phyloP scores from a whole-genome alignment of 1,140 invertebrate genomes.

The Zophobas morio region DNA sequence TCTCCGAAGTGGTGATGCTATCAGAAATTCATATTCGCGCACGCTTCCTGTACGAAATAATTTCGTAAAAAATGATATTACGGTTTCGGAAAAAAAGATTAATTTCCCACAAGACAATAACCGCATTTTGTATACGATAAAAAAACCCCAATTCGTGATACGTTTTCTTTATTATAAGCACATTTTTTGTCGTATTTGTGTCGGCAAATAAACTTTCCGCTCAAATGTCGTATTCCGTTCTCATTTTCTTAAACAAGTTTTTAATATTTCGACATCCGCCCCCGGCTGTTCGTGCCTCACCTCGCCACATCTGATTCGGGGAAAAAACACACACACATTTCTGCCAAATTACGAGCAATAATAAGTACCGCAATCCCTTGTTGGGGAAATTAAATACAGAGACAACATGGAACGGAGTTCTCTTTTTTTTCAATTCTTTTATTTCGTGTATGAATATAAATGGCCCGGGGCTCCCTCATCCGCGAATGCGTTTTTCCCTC shows the following conservation, averaged over 20 bases:
- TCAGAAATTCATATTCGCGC: neutral
- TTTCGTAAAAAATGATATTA: too few relatives aligned
- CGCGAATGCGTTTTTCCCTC: conserved; percentile 4
- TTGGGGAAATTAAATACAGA: conserved; percentile 13
- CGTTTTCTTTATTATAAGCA: too few relatives aligned
- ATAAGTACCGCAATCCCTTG: conserved; percentile 4
- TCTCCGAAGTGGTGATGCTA: neutral
- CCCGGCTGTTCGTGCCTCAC: neutral
- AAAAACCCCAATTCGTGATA: too few relatives aligned
- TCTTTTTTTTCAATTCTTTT: conserved; percentile 5
- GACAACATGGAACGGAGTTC: neutral
- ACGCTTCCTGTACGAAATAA: too few relatives aligned
- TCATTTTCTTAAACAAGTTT: too few relatives aligned
- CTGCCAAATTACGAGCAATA: neutral
- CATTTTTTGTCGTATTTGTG: too few relatives aligned
- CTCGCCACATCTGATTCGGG: neutral
- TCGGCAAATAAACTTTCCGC: too few relatives aligned
- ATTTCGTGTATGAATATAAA: conserved; percentile 8
- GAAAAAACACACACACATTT: neutral
- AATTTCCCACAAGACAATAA: too few relatives aligned
- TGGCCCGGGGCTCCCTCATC: conserved; percentile 11
- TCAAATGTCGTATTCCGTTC: too few relatives aligned
- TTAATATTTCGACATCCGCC: neutral
- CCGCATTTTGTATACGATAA: too few relatives aligned
- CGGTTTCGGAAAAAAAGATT: too few relatives aligned